These are phyloP conservation scores for Hermaeophaga mercurialis DNA, from an alignment of 2,888 invertebrate genomes.

Conservation along the genomic window DNA sequence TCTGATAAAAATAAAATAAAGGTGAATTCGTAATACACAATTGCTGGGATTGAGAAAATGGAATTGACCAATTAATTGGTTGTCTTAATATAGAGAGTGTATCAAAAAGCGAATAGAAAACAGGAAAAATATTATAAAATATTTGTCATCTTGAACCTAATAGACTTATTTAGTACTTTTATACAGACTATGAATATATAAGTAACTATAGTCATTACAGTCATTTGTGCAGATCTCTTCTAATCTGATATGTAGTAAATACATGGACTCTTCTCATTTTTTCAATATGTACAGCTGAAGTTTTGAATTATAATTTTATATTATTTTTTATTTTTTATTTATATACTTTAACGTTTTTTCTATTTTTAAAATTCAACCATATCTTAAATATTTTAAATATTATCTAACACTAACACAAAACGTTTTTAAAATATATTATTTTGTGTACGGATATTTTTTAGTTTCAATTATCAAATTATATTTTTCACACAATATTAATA, in stretches of 20 bases:
- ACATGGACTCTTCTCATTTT: background rate
- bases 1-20: background rate
- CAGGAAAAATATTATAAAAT: background rate
- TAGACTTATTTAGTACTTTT: slow-evolving; percentile 8
- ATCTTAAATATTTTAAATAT: slow-evolving; percentile 21
- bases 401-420: slow-evolving; percentile 33
- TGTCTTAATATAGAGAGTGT: background rate
- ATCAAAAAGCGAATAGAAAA: slow-evolving; percentile 1
- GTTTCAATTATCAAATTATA: background rate
- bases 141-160: slow-evolving; percentile 24
- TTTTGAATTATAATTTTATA: background rate
- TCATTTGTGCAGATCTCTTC: slow-evolving; percentile 23
- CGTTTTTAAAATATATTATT: slow-evolving; percentile 37
- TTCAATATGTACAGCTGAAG: background rate
- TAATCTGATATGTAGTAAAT: slow-evolving; percentile 24
- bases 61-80: slow-evolving; percentile 2
- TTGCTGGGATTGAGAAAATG: background rate
- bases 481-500: background rate
- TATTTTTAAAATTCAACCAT: background rate
- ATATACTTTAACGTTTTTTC: background rate
- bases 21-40: slow-evolving; percentile 1
- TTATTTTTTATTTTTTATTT: background rate
- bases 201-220: slow-evolving; percentile 17
- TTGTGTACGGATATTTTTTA: slow-evolving; percentile 23
- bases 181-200: slow-evolving; percentile 1